Base-by-base conservation (phyloP, 2,797 vertebrate species). In the Leptoclinus maculatus region DNA sequence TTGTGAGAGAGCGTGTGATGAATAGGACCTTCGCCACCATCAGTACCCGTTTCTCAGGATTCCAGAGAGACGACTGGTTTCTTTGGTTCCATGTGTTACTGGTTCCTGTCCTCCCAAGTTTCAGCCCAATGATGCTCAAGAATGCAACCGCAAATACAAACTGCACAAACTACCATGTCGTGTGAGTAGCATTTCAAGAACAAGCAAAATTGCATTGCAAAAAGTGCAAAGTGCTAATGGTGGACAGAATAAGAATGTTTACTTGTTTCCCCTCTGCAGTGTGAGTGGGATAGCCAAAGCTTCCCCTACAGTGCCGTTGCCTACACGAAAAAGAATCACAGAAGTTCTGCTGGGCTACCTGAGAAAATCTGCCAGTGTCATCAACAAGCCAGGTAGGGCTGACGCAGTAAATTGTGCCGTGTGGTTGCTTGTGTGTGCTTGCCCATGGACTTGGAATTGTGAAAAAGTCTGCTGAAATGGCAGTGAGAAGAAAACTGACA, bases 111-210 rank as follows among this genome's bases (percentile, higher is more conserved):
- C 88, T 93, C 5, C 60, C 86, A 34, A 88, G 90, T 79, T 88
- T 91, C 75, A 85, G 21, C 12, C 38, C 78, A 25, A 7, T 38
- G 49, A 91, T 93, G 92, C 84, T 93, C 73, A 19, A 38, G 43
- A 68, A 2, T 8, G 74, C 68, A 57, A 80, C 72, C 23, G 60
- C 74, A 51, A 5, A 29, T 9, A 29, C 79, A 5, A 87, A 51
- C 70, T 93, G 92, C 82, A 88, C 74, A 43, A 78, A 87, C 63
- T 93, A 90, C 73, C 83, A 62, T 7, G 66, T 90, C 19, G 78
- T 92, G 92, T 92, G 70, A 86, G 89, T 88, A 21, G 6, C 8
- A 17, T 41, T 23, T 36, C 2, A 53, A 12, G 7, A 25, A 68
- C 64, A 47, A 27, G 36, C 13, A 7, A 21, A 9, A n/a, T 7